Percentiles rank a stretch among this genome's conserved stretches.
Conservation (phyloP, 2,797 vertebrate species). For the Chromobotia macracanthus region DNA sequence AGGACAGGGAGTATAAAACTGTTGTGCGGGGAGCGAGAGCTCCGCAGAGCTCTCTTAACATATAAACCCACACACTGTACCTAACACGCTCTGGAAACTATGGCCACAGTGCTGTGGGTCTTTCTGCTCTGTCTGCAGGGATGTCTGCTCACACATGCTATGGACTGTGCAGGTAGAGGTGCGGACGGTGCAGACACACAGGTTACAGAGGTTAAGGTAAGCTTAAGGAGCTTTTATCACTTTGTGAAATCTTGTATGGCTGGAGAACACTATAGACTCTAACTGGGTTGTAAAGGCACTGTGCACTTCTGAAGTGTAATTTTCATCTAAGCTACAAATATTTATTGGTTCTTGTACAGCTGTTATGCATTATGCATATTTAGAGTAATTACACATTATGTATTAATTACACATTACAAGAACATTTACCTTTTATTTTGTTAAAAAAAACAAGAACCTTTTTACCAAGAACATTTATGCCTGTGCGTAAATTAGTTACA, state of each 20-base stretch:
- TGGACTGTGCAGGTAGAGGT: conserved; percentile 69
- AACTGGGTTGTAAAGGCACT: background rate
- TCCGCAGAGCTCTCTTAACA: conserved; percentile 66
- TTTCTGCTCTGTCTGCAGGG: conserved; percentile 76
- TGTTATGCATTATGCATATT: background rate
- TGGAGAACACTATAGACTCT: background rate
- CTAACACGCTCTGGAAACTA: conserved; percentile 60
- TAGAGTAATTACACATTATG: background rate
- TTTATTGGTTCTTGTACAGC: background rate
- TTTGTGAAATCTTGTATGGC: background rate
- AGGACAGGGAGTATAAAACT: conserved; percentile 80
- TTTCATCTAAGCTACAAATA: background rate
- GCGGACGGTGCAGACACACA: conserved; percentile 64
- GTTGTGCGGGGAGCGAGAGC: conserved; percentile 70
- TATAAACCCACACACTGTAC: conserved; percentile 2
- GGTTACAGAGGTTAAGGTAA: conserved; percentile 75
- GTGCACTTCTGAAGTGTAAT: background rate
- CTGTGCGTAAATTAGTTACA: background rate
- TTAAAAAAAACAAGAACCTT: no score
- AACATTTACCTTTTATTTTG: background rate
- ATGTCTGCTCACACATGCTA: conserved; percentile 74
- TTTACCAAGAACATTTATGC: no score
- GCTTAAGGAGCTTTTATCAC: conserved; percentile 40
- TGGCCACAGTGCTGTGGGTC: conserved; percentile 76
- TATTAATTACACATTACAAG: background rate